Base-by-base conservation (phyloP, 1,140 invertebrate species). In the Heterodera schachtii region DNA sequence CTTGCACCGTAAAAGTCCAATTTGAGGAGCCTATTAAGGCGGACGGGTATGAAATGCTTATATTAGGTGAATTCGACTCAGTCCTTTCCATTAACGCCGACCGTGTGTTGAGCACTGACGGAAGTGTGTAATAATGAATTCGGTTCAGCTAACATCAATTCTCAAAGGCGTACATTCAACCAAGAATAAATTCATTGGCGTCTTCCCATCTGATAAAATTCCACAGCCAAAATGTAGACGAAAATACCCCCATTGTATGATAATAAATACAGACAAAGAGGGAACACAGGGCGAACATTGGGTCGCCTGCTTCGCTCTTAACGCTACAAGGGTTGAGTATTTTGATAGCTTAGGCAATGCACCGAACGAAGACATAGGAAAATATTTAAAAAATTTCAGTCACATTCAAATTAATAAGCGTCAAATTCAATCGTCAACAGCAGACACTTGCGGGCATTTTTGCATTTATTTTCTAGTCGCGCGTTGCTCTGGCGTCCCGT, bases 1-100 rank as follows among this genome's bases (percentile, higher is more conserved):
- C 82, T 31, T 84, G 81, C 3, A 78, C 77, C n/a, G 21, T 83
- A n/a, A 47, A 60, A n/a, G 43, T 64, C 3, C 71, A 52, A 11
- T 83, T 83, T 67, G 69, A 66, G 21, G 19, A 44, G 31, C 70
- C 69, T 16, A 47, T 83, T 19, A 31, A 52, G 16, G 75, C 47
- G 7, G 44, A 21, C 16, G 82, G 82, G 2, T 31, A 49, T 69
- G 69, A 44, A 43, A 71, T 83, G 82, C 19, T 84, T 16, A 69
- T 84, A 0, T 41, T 82, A n/a, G 82, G 79, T 3, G 82, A 83
- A n/a, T 83, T 83, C 52, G 82, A 83, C 73, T 21, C 82, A 44
- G n/a, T 83, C n/a, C 16, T 83, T n/a, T 69, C 82, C 9, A 83
- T 83, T 44, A 69, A 83, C 76, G 47, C 44, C 11, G 73, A 84